phyloP scores from a whole-genome alignment of 2,888 invertebrate species.

The Phlogophora meticulosa region DNA sequence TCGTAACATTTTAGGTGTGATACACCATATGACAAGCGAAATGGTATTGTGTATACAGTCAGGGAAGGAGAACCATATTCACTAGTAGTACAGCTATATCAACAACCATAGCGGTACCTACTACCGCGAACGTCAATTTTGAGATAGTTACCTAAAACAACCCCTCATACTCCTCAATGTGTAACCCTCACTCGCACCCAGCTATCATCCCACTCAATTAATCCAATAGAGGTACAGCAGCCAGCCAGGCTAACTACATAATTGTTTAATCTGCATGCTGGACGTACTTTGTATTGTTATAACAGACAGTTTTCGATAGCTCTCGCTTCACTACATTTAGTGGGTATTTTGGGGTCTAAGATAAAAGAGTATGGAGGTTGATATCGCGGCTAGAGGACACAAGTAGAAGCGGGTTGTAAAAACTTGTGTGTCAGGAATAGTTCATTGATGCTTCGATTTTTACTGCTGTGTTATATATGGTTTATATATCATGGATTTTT shows the following conservation, averaged over 20 bases:
- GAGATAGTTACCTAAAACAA: background rate
- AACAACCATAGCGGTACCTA: too few relatives aligned
- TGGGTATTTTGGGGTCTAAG: constrained; percentile 54
- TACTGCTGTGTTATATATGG: too few relatives aligned
- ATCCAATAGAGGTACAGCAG: constrained; percentile 54
- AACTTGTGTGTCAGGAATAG: background rate
- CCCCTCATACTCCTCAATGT: background rate
- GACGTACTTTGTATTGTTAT: constrained; percentile 64
- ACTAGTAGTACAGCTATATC: too few relatives aligned
- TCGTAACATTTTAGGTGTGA: too few relatives aligned
- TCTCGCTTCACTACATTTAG: constrained; percentile 67
- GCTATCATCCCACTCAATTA: constrained; percentile 63
- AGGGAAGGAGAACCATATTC: too few relatives aligned
- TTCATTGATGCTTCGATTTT: background rate
- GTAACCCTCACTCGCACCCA: constrained; percentile 5
- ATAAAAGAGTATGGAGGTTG: background rate
- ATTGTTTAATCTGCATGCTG: constrained; percentile 68
- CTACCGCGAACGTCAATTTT: background rate
- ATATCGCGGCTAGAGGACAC: background rate
- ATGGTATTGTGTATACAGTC: too few relatives aligned
- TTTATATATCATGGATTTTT: too few relatives aligned
- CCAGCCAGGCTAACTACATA: constrained; percentile 61
- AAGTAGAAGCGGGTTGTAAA: background rate
- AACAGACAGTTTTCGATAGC: constrained; percentile 73
- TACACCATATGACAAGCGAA: too few relatives aligned